These are phyloP conservation scores for Embidobia sp. DNA, from an alignment of 2,888 invertebrate genomes.

Conservation along the genomic window DNA sequence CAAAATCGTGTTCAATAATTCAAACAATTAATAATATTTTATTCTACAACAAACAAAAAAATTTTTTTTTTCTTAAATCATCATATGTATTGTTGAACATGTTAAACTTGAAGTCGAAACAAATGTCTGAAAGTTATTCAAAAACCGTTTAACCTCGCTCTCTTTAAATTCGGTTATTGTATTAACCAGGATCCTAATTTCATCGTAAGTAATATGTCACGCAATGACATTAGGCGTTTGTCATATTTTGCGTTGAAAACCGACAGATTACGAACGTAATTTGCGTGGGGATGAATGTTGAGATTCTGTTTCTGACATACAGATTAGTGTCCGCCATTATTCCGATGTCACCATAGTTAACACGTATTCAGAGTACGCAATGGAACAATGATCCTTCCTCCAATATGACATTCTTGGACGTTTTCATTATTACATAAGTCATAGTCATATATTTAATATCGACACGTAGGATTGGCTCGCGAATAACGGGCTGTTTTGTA, in stretches of 20 bases:
- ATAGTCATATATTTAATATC: constrained; percentile 3
- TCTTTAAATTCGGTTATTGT: constrained; percentile 29
- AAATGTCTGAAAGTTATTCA: constrained; percentile 5
- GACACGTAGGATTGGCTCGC: neutral
- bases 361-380: constrained; percentile 77
- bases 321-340: constrained; percentile 82
- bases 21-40: too few relatives aligned
- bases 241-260: constrained; percentile 80
- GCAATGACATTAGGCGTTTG: constrained; percentile 74
- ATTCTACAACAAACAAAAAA: too few relatives aligned
- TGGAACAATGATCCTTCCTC: constrained; percentile 61
- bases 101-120: too few relatives aligned
- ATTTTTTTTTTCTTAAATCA: too few relatives aligned
- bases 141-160: constrained; percentile 9
- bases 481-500: neutral
- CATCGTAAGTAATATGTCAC: constrained; percentile 52
- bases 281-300: constrained; percentile 67
- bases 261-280: constrained; percentile 79
- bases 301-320: constrained; percentile 80
- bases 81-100: too few relatives aligned
- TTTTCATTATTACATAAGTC: constrained; percentile 40
- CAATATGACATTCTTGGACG: constrained; percentile 35
- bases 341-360: constrained; percentile 80
- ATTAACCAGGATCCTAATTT: constrained; percentile 47
- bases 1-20: too few relatives aligned